phyloP scores from a whole-genome alignment of 2,888 invertebrate species.

The Athrips mouffetella region DNA sequence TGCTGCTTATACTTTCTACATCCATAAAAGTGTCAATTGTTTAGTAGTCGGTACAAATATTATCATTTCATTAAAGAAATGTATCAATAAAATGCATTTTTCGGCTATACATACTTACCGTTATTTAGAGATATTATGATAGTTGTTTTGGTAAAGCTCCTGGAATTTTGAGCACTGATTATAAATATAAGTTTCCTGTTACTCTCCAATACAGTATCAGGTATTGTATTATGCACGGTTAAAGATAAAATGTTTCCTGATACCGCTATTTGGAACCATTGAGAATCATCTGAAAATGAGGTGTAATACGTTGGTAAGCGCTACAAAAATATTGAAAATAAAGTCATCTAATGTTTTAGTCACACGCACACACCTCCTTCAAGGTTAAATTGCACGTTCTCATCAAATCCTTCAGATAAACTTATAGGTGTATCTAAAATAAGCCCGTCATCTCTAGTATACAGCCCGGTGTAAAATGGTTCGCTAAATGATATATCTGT shows the following conservation, averaged over 20 bases:
- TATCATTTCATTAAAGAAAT: neutral
- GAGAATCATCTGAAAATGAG: slow-evolving; percentile 18
- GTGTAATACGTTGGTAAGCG: neutral
- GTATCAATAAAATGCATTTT: neutral
- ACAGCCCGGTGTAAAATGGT: slow-evolving; percentile 28
- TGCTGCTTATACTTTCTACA: no score
- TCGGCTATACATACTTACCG: slow-evolving; percentile 18
- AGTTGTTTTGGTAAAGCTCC: slow-evolving; percentile 19
- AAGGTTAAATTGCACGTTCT: slow-evolving; percentile 27
- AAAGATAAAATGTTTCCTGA: slow-evolving; percentile 17
- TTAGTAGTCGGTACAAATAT: no score
- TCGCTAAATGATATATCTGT: slow-evolving; percentile 5
- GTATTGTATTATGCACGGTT: slow-evolving; percentile 15
- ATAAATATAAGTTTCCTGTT: slow-evolving; percentile 24
- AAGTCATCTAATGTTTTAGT: neutral
- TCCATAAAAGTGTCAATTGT: no score
- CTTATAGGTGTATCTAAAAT: slow-evolving; percentile 21
- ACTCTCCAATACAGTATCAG: slow-evolving; percentile 21
- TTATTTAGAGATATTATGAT: slow-evolving; percentile 24
- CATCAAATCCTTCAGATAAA: slow-evolving; percentile 28
- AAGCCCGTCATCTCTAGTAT: slow-evolving; percentile 21
- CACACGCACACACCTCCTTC: slow-evolving; percentile 29
- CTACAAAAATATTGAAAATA: no score
- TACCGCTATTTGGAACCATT: slow-evolving; percentile 18
- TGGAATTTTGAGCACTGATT: slow-evolving; percentile 22